A percentile compares a stretch with the other conserved stretches of the same genome.
These are phyloP conservation scores for Myodes glareolus DNA, from an alignment of 2,113 vertebrate species.

Conservation along the genomic window DNA sequence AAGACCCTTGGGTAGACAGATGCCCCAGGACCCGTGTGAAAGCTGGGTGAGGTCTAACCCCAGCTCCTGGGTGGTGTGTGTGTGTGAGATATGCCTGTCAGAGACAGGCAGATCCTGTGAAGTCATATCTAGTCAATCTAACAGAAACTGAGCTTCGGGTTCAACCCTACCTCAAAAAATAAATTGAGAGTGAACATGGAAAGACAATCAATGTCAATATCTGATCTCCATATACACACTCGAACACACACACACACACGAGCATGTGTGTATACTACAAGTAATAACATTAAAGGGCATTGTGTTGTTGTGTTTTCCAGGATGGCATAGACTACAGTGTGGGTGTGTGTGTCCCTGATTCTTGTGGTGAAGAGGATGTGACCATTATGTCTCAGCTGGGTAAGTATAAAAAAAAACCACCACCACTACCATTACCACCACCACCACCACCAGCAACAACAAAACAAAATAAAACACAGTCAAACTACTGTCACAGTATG, in stretches of 20 bases:
- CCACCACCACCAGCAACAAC: no score
- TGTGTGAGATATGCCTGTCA: neutral
- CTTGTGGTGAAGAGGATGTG: constrained; percentile 88
- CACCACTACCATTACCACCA: no score
- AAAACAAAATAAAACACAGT: no score
- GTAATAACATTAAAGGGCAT: neutral
- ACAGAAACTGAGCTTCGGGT: neutral
- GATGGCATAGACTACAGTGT: constrained; percentile 86
- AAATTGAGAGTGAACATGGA: neutral
- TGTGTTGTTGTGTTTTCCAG: constrained; percentile 74
- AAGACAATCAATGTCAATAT: neutral
- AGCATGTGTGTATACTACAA: rapidly evolving
- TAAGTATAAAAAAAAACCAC: constrained; percentile 72
- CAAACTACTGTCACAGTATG: neutral
- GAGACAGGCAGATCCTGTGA: no score
- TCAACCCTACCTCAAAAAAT: neutral
- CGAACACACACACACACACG: neutral
- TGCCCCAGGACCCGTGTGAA: neutral
- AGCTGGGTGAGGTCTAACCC: neutral
- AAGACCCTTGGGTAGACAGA: neutral
- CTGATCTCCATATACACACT: neutral
- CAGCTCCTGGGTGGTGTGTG: neutral
- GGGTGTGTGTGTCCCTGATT: constrained; percentile 91
- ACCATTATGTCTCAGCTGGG: constrained; percentile 83
- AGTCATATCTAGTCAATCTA: neutral